Conservation (phyloP, 2,113 vertebrate genomes). For the Brachionichthys hirsutus region DNA sequence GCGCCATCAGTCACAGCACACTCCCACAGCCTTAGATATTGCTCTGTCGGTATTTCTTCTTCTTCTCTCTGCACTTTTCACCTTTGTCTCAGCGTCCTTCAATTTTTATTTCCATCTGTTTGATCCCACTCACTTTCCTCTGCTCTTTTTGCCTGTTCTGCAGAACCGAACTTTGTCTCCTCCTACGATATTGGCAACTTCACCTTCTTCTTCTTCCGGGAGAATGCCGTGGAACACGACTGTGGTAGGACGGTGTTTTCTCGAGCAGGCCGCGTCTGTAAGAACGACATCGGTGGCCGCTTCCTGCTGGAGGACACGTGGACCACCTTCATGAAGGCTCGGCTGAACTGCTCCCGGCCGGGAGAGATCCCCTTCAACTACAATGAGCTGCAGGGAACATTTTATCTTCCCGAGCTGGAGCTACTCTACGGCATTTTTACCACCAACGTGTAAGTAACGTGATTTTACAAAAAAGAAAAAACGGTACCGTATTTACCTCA, state of each 20-base stretch:
- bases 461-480: not conserved
- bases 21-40: slow-evolving; percentile 51
- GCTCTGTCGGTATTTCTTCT: slow-evolving; percentile 34
- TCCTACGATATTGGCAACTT: slow-evolving; percentile 96
- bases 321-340: slow-evolving; percentile 98
- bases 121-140: slow-evolving; percentile 5
- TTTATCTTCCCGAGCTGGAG: slow-evolving; percentile 93
- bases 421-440: slow-evolving; percentile 96
- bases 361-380: slow-evolving; percentile 97
- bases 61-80: slow-evolving; percentile 14
- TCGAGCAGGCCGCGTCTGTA: slow-evolving; percentile 90
- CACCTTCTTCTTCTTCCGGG: slow-evolving; percentile 97
- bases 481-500: not conserved
- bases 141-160: slow-evolving; percentile 6
- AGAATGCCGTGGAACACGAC: slow-evolving; percentile 94
- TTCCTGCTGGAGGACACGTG: slow-evolving; percentile 97
- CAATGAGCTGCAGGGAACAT: slow-evolving; percentile 93
- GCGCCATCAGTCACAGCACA: slow-evolving; percentile 62
- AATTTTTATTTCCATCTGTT: slow-evolving; percentile 4
- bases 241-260: slow-evolving; percentile 95
- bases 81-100: slow-evolving; percentile 14
- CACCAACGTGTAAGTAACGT: slow-evolving; percentile 91
- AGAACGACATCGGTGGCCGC: slow-evolving; percentile 94
- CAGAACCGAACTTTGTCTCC: slow-evolving; percentile 97
- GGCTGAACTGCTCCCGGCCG: slow-evolving; percentile 93